A percentile compares a stretch with the other conserved stretches of the same genome.
phyloP scores from a whole-genome alignment of 2,888 invertebrate genomes.

The Trissolcus brochymenae region DNA sequence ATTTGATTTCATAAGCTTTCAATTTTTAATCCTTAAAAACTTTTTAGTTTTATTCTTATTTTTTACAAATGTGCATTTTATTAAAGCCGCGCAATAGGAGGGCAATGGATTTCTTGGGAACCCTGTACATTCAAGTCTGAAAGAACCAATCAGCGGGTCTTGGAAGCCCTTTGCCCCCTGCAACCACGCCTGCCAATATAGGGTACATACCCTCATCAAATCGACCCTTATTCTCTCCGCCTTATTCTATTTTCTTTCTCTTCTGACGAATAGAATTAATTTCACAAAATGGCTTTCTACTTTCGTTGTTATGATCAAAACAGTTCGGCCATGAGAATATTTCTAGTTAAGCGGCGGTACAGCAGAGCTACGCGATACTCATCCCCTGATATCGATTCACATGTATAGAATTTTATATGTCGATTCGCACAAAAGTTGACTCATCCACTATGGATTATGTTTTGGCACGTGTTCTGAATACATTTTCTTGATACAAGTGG shows the following conservation, averaged over 20 bases:
- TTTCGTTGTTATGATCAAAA: slow-evolving; percentile 37
- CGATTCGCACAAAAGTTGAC: slow-evolving; percentile 52
- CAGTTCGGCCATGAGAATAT: slow-evolving; percentile 40
- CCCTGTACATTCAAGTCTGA: slow-evolving; percentile 60
- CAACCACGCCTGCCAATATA: slow-evolving; percentile 77
- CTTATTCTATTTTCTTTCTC: slow-evolving; percentile 56
- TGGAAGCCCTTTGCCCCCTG: slow-evolving; percentile 69
- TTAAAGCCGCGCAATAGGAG: slow-evolving; percentile 69
- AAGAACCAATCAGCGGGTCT: slow-evolving; percentile 74
- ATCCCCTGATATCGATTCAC: slow-evolving; percentile 60
- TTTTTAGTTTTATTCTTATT: slow-evolving; percentile 35
- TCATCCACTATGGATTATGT: slow-evolving; percentile 45
- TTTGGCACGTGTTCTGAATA: slow-evolving; percentile 40
- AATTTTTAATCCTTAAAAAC: neutral
- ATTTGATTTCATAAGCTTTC: too few relatives aligned
- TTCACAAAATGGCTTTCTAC: slow-evolving; percentile 72
- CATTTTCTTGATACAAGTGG: neutral
- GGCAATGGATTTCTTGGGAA: slow-evolving; percentile 61
- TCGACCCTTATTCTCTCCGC: slow-evolving; percentile 68
- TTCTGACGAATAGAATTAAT: slow-evolving; percentile 67
- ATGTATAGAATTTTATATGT: slow-evolving; percentile 47
- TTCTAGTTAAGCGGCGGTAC: slow-evolving; percentile 2
- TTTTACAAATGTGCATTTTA: slow-evolving; percentile 73
- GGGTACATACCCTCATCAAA: slow-evolving; percentile 73
- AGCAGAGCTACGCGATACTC: slow-evolving; percentile 31